phyloP scores from a whole-genome alignment of 2,113 vertebrate species.

The Alosa alosa region DNA sequence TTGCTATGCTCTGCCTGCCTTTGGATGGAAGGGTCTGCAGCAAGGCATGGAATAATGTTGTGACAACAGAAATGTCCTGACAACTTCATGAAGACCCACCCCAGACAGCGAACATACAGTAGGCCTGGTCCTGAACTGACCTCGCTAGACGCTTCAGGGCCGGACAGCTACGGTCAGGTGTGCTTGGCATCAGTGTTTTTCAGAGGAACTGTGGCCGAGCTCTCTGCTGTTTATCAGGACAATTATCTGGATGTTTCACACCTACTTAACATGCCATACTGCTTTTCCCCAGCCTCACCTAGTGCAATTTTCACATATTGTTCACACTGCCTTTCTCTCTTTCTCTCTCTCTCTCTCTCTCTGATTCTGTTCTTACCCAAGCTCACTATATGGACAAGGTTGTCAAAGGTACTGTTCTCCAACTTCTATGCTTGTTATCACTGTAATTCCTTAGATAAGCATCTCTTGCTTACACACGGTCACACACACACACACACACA shows the following conservation, averaged over 20 bases:
- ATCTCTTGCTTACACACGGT: neutral
- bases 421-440: constrained; percentile 55
- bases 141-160: no score
- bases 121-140: no score
- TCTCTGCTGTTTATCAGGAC: neutral
- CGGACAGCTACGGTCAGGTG: no score
- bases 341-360: constrained; percentile 65
- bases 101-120: neutral
- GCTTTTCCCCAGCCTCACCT: neutral
- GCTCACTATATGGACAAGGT: constrained; percentile 94
- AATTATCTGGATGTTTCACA: neutral
- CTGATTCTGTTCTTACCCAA: constrained; percentile 71
- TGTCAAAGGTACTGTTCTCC: constrained; percentile 90
- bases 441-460: constrained; percentile 21
- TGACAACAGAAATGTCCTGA: no score
- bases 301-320: neutral
- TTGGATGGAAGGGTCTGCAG: neutral
- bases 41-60: no score
- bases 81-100: no score
- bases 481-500: constrained; percentile 18
- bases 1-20: neutral
- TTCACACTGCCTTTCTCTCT: constrained; percentile 40
- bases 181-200: no score
- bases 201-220: neutral
- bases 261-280: neutral